Conservation (phyloP, 92 coral and sea anemone genomes). For the Heteractis magnifica region DNA sequence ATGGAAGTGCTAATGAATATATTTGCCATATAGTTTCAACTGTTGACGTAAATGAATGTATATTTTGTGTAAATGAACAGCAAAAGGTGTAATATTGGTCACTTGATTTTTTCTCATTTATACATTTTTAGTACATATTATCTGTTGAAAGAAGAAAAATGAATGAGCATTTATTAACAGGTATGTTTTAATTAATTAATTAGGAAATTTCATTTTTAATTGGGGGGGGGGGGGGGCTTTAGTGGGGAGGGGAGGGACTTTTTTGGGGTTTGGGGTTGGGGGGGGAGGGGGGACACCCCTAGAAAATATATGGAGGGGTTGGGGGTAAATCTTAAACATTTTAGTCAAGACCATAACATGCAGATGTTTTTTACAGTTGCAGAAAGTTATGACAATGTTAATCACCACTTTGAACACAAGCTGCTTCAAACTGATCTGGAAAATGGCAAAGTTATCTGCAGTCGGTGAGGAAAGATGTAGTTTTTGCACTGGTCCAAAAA, state of each 20-base stretch:
- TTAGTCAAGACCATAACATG: background rate
- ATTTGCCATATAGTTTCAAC: too few species aligned
- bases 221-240: too few species aligned
- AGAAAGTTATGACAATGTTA: constrained; percentile 59
- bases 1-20: too few species aligned
- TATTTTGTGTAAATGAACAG: too few species aligned
- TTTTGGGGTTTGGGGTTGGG: too few species aligned
- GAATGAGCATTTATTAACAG: constrained; percentile 87
- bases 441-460: constrained; percentile 61
- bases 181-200: constrained; percentile 22
- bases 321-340: background rate
- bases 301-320: background rate
- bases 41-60: too few species aligned
- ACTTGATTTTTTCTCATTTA: background rate
- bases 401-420: constrained; percentile 82
- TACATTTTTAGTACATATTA: constrained; percentile 50
- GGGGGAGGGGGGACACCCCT: too few species aligned
- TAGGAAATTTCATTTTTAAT: background rate
- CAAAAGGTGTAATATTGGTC: too few species aligned
- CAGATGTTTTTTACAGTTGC: constrained; percentile 58
- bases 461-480: constrained; percentile 41
- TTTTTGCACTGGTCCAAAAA: background rate
- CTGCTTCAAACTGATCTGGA: constrained; percentile 68
- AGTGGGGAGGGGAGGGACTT: too few species aligned
- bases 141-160: constrained; percentile 86